Percentiles rank a stretch among this genome's conserved stretches.
Conservation (phyloP, 2,797 vertebrate species). For the Lerista edwardsae region DNA sequence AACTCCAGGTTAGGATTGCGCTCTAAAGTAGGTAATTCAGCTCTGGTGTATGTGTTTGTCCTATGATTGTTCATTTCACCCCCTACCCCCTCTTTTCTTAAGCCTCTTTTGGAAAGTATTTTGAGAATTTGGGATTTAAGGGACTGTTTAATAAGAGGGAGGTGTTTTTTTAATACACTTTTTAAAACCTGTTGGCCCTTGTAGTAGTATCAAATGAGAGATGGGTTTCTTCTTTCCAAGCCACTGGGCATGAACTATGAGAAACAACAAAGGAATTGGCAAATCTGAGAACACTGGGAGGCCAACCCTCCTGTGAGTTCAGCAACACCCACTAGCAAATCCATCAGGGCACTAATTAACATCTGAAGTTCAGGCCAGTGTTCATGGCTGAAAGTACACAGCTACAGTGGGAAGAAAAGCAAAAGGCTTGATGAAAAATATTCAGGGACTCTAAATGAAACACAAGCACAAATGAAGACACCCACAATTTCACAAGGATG, state of each 20-base stretch:
- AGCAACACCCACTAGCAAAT: neutral
- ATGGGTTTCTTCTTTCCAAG: neutral
- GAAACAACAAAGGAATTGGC: conserved; percentile 7
- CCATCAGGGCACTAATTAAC: neutral
- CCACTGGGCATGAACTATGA: conserved; percentile 8
- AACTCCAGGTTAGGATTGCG: no score
- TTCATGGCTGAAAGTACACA: accelerated
- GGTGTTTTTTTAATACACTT: neutral
- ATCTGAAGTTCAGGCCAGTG: neutral
- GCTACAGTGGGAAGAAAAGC: neutral
- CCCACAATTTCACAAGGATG: no score
- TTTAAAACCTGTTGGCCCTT: neutral
- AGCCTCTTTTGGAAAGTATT: conserved; percentile 22
- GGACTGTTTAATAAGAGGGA: neutral
- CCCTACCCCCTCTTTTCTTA: neutral
- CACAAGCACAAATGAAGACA: conserved; percentile 1
- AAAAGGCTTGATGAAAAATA: neutral
- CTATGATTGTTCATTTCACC: neutral
- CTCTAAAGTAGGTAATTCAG: no score
- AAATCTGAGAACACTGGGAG: neutral
- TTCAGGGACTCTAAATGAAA: neutral
- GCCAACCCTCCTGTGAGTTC: conserved; percentile 1
- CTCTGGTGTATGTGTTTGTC: no score
- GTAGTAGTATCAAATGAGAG: conserved; percentile 26
- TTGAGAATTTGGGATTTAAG: conserved; percentile 22